Conservation (phyloP, 2,888 invertebrate genomes). For the Augiades crinisus region DNA sequence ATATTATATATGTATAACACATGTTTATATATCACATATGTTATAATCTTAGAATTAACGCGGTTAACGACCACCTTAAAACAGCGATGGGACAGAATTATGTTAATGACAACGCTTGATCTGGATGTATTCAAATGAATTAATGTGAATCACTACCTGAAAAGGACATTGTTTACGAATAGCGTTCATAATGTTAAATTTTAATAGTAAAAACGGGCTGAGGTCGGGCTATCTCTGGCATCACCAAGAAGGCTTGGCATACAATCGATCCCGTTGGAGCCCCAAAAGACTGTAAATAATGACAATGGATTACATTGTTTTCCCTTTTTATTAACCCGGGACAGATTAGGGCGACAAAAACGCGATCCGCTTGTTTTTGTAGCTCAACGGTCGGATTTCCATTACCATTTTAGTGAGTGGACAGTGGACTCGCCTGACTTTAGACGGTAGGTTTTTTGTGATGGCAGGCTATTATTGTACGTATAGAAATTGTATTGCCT, state of each 20-base stretch:
- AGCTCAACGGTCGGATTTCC: constrained; percentile 52
- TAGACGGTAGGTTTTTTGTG: constrained; percentile 1
- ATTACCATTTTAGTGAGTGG: constrained; percentile 60
- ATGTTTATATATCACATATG: too few relatives aligned
- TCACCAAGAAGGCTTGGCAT: constrained; percentile 33
- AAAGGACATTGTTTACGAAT: too few relatives aligned
- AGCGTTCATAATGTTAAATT: too few relatives aligned
- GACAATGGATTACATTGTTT: constrained; percentile 53
- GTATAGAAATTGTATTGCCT: background rate
- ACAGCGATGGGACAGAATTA: too few relatives aligned
- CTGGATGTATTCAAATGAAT: too few relatives aligned
- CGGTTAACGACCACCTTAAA: too few relatives aligned
- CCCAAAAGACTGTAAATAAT: constrained; percentile 53
- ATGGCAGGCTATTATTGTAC: background rate
- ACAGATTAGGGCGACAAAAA: constrained; percentile 61
- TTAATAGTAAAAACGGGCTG: too few relatives aligned
- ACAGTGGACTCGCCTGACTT: background rate
- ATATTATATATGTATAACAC: too few relatives aligned
- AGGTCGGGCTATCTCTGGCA: background rate
- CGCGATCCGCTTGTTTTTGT: constrained; percentile 60
- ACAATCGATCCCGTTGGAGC: constrained; percentile 40
- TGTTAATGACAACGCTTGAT: too few relatives aligned
- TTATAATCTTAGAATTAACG: too few relatives aligned
- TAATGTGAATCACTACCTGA: too few relatives aligned
- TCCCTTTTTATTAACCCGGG: constrained; percentile 52